Base-by-base conservation (phyloP, 1,140 invertebrate species). In the Drosophila burlai region DNA sequence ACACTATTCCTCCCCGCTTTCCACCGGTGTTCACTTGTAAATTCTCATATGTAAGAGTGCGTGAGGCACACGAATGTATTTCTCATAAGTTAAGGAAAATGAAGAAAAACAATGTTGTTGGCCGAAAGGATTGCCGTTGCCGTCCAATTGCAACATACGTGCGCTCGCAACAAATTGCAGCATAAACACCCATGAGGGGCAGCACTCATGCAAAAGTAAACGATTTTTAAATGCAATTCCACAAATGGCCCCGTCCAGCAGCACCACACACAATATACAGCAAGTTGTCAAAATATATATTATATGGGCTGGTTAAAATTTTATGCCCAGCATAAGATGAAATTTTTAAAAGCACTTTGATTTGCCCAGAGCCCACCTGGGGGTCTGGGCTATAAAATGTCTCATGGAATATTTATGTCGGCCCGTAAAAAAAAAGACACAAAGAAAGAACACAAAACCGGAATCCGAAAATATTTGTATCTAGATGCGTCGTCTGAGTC, bases 321-420 rank as follows among this genome's bases (percentile, higher is more conserved):
- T 62, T 54, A 84, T 84, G 72, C 43, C 42, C 59, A 69, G 55
- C 24, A 52, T 38, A 62, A 73, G 68, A 84, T 89, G 50, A 78
- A 78, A 87, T 81, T 84, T 87, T 81, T 78, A 87, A 84, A 68
- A 64, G 64, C 74, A 81, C 71, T 87, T 87, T 87, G 84, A 89
- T 84, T 89, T 78, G 68, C 65, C 50, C 55, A 26, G 57, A 26
- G 47, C 18, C 24, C 57, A 74, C 69, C 59, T 74, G 65, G 66
- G 76, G 83, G 67, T 55, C 67, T 65, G 65, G 52, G 67, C 54
- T 59, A 81, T 80, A 61, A 81, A 84, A 85, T 84, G 81, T 73
- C 67, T 59, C 60, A 82, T 89, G 52, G 83, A 76, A 82, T 82
- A 89, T 89, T 84, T 84, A 89, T 85, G 74, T 42, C 36, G 58